Percentiles rank a stretch among this genome's conserved stretches.
phyloP scores from a whole-genome alignment of 2,797 vertebrate genomes.

The Cryptoblepharus egeriae region DNA sequence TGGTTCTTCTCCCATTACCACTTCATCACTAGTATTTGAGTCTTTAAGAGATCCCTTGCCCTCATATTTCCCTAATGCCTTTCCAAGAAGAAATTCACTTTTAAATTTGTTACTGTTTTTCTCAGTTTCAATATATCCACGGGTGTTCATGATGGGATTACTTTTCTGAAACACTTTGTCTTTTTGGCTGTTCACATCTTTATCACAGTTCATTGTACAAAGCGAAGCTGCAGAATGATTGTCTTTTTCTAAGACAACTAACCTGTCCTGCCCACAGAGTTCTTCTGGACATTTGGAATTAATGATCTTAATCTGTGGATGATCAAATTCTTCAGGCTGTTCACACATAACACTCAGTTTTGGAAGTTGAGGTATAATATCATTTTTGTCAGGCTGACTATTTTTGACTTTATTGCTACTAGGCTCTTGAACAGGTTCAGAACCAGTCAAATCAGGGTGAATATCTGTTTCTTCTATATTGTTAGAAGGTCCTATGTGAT shows the following conservation, averaged over 20 bases:
- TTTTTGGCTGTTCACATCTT: slow-evolving; percentile 49
- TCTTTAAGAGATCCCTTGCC: slow-evolving; percentile 17
- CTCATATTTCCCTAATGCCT: slow-evolving; percentile 28
- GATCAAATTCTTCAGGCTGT: slow-evolving; percentile 42
- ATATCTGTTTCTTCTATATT: slow-evolving; percentile 47
- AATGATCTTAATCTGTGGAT: slow-evolving; percentile 32
- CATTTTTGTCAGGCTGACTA: slow-evolving; percentile 44
- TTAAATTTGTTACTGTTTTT: slow-evolving; percentile 44
- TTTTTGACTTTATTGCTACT: slow-evolving; percentile 30
- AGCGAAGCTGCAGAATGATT: slow-evolving; percentile 32
- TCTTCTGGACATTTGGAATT: slow-evolving; percentile 49
- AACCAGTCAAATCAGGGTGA: slow-evolving; percentile 20
- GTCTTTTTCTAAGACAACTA: slow-evolving; percentile 44
- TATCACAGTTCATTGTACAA: slow-evolving; percentile 37
- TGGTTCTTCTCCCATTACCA: slow-evolving; percentile 43
- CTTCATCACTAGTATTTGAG: slow-evolving; percentile 17
- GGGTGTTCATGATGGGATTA: neutral
- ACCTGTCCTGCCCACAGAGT: slow-evolving; percentile 15
- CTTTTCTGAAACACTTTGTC: slow-evolving; percentile 32
- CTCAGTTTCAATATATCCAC: slow-evolving; percentile 12
- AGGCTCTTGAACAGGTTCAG: slow-evolving; percentile 27
- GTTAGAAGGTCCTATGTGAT: slow-evolving; percentile 43
- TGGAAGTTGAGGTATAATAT: slow-evolving; percentile 33
- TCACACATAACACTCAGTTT: slow-evolving; percentile 40
- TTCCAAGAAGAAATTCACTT: slow-evolving; percentile 39